Evolutionary conservation across 2,797 vertebrate genomes (phyloP), one percentile per base, ranked within the genome.

Genomic region (Salarias fasciatus): DNA sequence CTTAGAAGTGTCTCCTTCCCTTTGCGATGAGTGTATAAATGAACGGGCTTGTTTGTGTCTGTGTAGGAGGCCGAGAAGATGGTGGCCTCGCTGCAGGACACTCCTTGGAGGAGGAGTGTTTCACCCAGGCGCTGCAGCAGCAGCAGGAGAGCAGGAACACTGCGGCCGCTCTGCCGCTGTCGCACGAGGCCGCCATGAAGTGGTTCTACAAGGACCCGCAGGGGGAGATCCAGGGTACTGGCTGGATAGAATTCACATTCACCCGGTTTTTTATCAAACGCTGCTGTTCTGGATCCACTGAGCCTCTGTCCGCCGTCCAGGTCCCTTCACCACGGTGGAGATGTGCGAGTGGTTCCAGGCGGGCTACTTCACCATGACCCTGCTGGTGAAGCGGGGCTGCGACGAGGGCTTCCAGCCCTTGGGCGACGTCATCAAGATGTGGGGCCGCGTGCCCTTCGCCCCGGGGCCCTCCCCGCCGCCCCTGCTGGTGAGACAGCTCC

Each of bases 261-360:
- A 2, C 10, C 4, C 29, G 2, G 3, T 38, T 36, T 4, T n/a
- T 29, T 28, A 52, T 15, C 2, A 3, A 11, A 18, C 30, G 11
- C 18, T 3, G 6, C 11, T 5, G 50, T 12, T 5, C n/a, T 37
- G 8, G 35, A 6, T 35, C 9, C 9, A 6, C 33, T 35, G 6
- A 35, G 11, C 5, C 2, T 33, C 38, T 30, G 0, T 28, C 13
- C 13, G 2, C 15, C 3, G 43, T 30, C 3, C 70, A 96, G 95
- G 95, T 63, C 95, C 95, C 0, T 97, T 97, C 85, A 96, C 92
- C n/a, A 96, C 95, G 0, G 93, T 95, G 67, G 95, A 97, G 86
- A 97, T 96, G 95, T 96, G 95, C 0, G 95, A 97, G 88, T 96
- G 95, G 95, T 97, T 96, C 91, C 95, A 97, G 84, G 95, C 95